phyloP scores from a whole-genome alignment of 2,888 invertebrate species.

The Psylliodes chrysocephalus region DNA sequence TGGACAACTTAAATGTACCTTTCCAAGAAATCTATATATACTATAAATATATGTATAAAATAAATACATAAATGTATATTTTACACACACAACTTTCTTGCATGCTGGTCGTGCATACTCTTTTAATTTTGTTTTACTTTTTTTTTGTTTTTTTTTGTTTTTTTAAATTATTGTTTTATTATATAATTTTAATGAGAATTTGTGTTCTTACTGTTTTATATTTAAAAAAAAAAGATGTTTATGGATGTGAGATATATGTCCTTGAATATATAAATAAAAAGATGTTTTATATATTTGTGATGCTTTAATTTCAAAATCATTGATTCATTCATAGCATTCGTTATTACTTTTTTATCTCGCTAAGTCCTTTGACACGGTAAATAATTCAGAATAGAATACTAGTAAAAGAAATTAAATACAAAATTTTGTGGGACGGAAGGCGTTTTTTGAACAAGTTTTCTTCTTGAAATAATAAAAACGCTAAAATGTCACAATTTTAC shows the following conservation, averaged over 20 bases:
- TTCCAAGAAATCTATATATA: constrained; percentile 18
- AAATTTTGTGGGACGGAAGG: too few species aligned
- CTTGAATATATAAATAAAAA: constrained; percentile 36
- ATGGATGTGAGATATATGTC: constrained; percentile 35
- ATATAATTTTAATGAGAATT: constrained; percentile 49
- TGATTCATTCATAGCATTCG: too few species aligned
- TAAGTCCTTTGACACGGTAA: too few species aligned
- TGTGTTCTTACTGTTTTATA: constrained; percentile 56
- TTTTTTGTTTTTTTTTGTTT: constrained; percentile 45
- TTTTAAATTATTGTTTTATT: constrained; percentile 57
- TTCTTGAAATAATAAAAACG: too few species aligned
- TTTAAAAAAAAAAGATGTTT: constrained; percentile 39
- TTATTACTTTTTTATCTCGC: too few species aligned
- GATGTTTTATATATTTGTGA: constrained; percentile 35
- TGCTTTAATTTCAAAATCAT: neutral
- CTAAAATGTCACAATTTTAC: too few species aligned
- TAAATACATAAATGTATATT: constrained; percentile 48
- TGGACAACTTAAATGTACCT: constrained; percentile 26
- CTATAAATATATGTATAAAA: too few species aligned
- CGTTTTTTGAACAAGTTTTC: too few species aligned
- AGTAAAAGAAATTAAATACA: too few species aligned
- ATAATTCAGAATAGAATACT: too few species aligned
- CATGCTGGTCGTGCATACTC: constrained; percentile 61
- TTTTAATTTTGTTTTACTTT: too few species aligned
- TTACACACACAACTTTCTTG: constrained; percentile 46